These are phyloP conservation scores for Periophthalmodon schlosseri DNA, from an alignment of 2,113 vertebrate genomes.

Conservation along the genomic window DNA sequence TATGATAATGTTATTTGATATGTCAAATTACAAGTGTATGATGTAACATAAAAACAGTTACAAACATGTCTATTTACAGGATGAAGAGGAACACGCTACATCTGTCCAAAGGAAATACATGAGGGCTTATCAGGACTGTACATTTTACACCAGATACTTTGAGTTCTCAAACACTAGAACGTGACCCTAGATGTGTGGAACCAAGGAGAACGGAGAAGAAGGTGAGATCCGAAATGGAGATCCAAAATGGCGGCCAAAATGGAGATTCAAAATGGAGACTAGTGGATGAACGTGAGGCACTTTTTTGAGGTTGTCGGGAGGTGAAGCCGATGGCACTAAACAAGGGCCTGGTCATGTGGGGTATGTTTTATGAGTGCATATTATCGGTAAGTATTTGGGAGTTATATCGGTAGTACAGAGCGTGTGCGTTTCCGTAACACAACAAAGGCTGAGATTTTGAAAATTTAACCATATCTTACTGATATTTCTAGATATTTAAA, in stretches of 20 bases:
- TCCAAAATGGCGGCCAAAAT: constrained; percentile 27
- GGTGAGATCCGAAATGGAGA: too few relatives aligned
- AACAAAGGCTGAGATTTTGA: too few relatives aligned
- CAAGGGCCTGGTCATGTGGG: constrained; percentile 10
- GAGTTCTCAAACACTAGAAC: constrained; percentile 80
- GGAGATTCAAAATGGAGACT: constrained; percentile 85
- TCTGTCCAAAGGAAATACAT: constrained; percentile 88
- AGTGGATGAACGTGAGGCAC: constrained; percentile 92
- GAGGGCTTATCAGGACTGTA: constrained; percentile 86
- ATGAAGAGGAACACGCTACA: constrained; percentile 88
- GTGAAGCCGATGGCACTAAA: constrained; percentile 82
- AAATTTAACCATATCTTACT: too few relatives aligned
- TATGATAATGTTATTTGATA: constrained; percentile 90
- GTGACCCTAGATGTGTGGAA: constrained; percentile 73
- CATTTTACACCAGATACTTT: constrained; percentile 87
- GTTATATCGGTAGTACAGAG: too few relatives aligned
- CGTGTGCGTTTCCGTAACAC: too few relatives aligned
- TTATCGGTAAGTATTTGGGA: not conserved
- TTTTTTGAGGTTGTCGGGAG: constrained; percentile 87
- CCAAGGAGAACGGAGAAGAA: constrained; percentile 74
- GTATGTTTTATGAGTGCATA: not conserved
- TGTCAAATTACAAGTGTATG: constrained; percentile 91
- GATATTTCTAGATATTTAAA: too few relatives aligned
- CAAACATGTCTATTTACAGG: constrained; percentile 97
- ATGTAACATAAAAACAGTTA: constrained; percentile 92